A percentile compares a stretch with the other conserved stretches of the same genome.
phyloP scores from a whole-genome alignment of 2,888 invertebrate species.

The Drosophila crucigera region DNA sequence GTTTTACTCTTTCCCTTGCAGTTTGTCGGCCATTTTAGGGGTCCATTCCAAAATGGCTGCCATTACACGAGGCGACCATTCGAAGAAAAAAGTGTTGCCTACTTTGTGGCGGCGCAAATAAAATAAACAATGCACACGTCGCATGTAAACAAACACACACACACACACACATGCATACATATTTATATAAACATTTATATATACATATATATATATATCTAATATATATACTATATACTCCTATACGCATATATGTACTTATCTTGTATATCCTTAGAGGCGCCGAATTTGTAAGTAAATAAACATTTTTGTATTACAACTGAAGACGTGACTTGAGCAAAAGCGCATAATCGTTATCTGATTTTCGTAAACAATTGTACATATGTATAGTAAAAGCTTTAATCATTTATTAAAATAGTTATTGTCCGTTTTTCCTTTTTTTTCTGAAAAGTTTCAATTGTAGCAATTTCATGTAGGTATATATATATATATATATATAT shows the following conservation, averaged over 20 bases:
- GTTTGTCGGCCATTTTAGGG: slow-evolving; percentile 25
- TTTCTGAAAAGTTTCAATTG: slow-evolving; percentile 14
- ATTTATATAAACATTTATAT: slow-evolving; percentile 18
- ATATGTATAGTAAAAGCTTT: slow-evolving; percentile 37
- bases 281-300: slow-evolving; percentile 68
- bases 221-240: slow-evolving; percentile 27
- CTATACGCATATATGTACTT: slow-evolving; percentile 31
- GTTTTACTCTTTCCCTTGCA: slow-evolving; percentile 19
- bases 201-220: slow-evolving; percentile 19
- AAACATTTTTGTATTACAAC: slow-evolving; percentile 66
- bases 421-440: slow-evolving; percentile 7
- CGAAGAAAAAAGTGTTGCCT: slow-evolving; percentile 42
- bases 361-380: slow-evolving; percentile 35
- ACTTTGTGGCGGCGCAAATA: slow-evolving; percentile 47
- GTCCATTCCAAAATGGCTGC: slow-evolving; percentile 50
- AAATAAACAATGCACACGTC: slow-evolving; percentile 24
- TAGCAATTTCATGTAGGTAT: slow-evolving; percentile 14
- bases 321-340: slow-evolving; percentile 14
- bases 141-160: slow-evolving; percentile 29
- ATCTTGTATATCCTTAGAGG: slow-evolving; percentile 29
- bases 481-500: slow-evolving; percentile 10
- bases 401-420: slow-evolving; percentile 49
- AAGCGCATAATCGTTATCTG: slow-evolving; percentile 8
- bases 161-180: slow-evolving; percentile 38
- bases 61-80: slow-evolving; percentile 40